Evolutionary conservation across 2,888 invertebrate genomes (phyloP).

Genomic region (Lutraria lutraria): DNA sequence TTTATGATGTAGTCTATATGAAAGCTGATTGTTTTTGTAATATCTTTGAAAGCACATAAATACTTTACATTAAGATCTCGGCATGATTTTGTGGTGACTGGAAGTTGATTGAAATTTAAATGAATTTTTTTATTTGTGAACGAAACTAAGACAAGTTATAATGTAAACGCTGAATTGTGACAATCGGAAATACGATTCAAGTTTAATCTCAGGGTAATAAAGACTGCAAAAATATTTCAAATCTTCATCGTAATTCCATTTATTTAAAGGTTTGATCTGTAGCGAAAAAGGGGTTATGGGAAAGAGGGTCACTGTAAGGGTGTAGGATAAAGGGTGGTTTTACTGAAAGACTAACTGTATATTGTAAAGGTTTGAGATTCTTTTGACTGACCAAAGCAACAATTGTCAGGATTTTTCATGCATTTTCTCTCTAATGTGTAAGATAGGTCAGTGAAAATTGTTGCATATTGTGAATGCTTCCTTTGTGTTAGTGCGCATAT

Average conservation of each 20-base stretch:
- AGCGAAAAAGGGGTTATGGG: background rate
- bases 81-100: background rate
- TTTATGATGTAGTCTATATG: background rate
- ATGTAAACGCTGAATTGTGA: constrained; percentile 3
- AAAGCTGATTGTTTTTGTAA: background rate
- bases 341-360: background rate
- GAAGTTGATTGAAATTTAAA: background rate
- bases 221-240: constrained; percentile 31
- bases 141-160: background rate
- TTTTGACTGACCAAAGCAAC: background rate
- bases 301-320: background rate
- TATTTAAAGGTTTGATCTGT: background rate
- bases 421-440: background rate
- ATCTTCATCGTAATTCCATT: background rate
- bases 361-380: background rate
- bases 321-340: background rate
- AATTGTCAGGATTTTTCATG: constrained; percentile 3
- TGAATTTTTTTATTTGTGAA: background rate
- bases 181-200: background rate
- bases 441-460: constrained; percentile 9
- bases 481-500: background rate
- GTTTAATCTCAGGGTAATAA: constrained; percentile 36
- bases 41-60: background rate
- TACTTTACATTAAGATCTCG: background rate
- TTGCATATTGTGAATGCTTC: background rate